Percentiles rank a stretch among this genome's conserved stretches.
phyloP scores from a whole-genome alignment of 2,113 vertebrate genomes.

The Hymenochirus boettgeri region DNA sequence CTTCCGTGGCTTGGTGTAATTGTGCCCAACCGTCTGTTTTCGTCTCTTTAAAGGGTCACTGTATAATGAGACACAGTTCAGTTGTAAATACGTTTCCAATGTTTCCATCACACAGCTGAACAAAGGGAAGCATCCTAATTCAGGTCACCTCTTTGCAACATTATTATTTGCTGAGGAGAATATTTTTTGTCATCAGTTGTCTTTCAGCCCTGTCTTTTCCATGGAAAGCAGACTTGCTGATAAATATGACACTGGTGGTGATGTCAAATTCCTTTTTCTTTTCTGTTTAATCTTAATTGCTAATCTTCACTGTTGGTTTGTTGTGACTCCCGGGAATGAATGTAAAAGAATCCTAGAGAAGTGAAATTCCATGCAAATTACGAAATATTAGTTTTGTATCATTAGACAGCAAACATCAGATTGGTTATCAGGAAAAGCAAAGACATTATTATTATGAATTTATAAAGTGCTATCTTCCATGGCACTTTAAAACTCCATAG shows the following conservation, averaged over 20 bases:
- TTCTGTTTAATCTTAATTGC: slow-evolving; percentile 37
- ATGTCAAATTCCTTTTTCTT: slow-evolving; percentile 37
- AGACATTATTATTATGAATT: too few species aligned
- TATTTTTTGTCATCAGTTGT: slow-evolving; percentile 53
- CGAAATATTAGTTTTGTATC: too few species aligned
- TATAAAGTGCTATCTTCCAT: too few species aligned
- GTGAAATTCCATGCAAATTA: too few species aligned
- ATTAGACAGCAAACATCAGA: too few species aligned
- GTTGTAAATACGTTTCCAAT: slow-evolving; percentile 66
- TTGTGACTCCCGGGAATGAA: slow-evolving; percentile 6
- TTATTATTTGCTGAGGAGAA: slow-evolving; percentile 62
- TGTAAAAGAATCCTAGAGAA: not conserved
- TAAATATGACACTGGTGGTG: slow-evolving; percentile 39
- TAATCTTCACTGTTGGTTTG: slow-evolving; percentile 36
- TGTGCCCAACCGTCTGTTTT: too few species aligned
- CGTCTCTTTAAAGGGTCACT: slow-evolving; percentile 59
- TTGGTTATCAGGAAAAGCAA: too few species aligned
- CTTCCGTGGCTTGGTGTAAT: too few species aligned
- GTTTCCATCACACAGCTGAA: slow-evolving; percentile 66
- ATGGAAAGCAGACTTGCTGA: slow-evolving; percentile 48
- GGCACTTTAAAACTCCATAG: too few species aligned
- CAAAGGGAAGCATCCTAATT: slow-evolving; percentile 66
- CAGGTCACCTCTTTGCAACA: slow-evolving; percentile 62
- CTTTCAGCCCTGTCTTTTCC: slow-evolving; percentile 41
- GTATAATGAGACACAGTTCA: slow-evolving; percentile 68